A percentile compares a stretch with the other conserved stretches of the same genome.
Evolutionary conservation across 2,888 invertebrate genomes (phyloP).

Genomic region (Orthonychiurus folsomi): DNA sequence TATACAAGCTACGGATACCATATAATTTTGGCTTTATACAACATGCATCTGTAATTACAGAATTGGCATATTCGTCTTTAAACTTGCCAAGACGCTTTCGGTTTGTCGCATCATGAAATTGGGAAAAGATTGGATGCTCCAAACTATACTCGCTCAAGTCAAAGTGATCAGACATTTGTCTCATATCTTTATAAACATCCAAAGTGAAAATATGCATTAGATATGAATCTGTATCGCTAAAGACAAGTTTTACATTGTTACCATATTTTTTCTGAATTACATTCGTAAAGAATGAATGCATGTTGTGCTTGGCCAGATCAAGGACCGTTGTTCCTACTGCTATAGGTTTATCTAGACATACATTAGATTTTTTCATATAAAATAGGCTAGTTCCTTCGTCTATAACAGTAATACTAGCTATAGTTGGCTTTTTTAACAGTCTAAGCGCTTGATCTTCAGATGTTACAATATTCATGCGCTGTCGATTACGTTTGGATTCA

Average conservation of each 20-base stretch:
- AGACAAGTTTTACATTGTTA: background rate
- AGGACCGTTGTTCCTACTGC: slow-evolving; percentile 16
- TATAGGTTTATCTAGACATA: slow-evolving; percentile 16
- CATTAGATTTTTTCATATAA: background rate
- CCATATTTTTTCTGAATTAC: slow-evolving; percentile 4
- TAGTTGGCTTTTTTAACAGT: slow-evolving; percentile 6
- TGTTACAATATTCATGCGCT: slow-evolving; percentile 14
- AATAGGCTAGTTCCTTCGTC: background rate
- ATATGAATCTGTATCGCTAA: slow-evolving; percentile 8
- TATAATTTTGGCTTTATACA: no score
- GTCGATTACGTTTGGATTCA: slow-evolving; percentile 15
- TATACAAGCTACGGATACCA: slow-evolving; percentile 3
- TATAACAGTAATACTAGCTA: slow-evolving; percentile 7
- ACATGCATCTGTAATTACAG: no score
- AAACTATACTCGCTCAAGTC: slow-evolving; percentile 9
- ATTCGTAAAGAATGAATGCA: no score
- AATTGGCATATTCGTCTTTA: no score
- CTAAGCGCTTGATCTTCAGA: background rate
- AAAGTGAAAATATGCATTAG: background rate
- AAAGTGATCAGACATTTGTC: background rate
- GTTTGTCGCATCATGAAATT: background rate
- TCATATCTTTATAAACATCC: slow-evolving; percentile 13
- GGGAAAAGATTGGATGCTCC: slow-evolving; percentile 3
- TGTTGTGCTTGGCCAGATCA: slow-evolving; percentile 10
- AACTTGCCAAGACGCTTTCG: no score